phyloP scores from a whole-genome alignment of 23 tunicate species.

The Trididemnum nubilum region DNA sequence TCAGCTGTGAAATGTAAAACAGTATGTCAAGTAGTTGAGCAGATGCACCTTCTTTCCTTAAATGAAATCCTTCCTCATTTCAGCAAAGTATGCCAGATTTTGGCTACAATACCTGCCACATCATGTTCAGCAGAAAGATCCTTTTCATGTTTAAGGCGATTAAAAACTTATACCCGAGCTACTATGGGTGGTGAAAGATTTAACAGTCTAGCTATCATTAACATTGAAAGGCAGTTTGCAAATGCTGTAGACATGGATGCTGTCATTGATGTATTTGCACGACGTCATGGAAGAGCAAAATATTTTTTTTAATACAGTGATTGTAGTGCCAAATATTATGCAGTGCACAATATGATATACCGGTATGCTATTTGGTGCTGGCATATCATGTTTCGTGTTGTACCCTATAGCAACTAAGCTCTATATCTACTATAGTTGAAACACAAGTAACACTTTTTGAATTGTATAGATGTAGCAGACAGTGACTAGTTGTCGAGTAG shows the following conservation, averaged over 20 bases:
- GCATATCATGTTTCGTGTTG: not conserved
- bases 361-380: not conserved
- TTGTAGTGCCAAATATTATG: not conserved
- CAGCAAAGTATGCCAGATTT: not conserved
- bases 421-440: not conserved
- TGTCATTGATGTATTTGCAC: conserved; percentile 4
- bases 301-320: conserved; percentile 14
- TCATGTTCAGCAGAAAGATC: conserved; percentile 29
- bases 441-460: not conserved
- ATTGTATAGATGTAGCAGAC: not conserved
- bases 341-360: not conserved
- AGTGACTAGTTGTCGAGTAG: too few relatives aligned
- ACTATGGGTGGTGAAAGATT: conserved; percentile 18
- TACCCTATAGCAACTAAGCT: not conserved
- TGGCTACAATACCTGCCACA: conserved; percentile 28
- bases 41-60: not conserved
- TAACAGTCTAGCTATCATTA: conserved; percentile 12
- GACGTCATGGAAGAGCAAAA: conserved; percentile 16
- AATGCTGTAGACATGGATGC: not conserved
- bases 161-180: conserved; percentile 30
- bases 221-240: conserved; percentile 6
- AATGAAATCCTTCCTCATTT: conserved; percentile 13
- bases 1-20: not conserved
- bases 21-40: not conserved
- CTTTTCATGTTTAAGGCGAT: conserved; percentile 20